phyloP scores from a whole-genome alignment of 2,113 vertebrate genomes.

The Heptranchias perlo region DNA sequence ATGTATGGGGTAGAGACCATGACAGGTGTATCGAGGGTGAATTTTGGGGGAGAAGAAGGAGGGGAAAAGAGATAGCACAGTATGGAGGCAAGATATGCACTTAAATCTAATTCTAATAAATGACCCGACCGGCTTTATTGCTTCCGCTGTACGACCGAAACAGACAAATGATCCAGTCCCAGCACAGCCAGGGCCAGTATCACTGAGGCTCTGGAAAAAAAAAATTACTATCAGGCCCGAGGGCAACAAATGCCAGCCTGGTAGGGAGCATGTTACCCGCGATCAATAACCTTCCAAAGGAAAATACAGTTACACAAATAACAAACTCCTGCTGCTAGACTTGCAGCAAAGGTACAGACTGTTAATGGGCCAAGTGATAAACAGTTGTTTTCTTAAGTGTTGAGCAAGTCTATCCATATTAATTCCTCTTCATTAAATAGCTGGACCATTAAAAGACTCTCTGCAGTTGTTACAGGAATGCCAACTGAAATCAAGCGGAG shows the following conservation, averaged over 20 bases:
- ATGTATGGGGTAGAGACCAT: background rate
- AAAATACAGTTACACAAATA: background rate
- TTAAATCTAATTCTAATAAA: background rate
- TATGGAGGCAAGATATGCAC: background rate
- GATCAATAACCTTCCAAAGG: background rate
- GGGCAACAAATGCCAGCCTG: background rate
- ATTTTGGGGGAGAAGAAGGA: background rate
- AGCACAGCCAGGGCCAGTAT: background rate
- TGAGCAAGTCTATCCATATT: background rate
- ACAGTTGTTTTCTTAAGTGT: background rate
- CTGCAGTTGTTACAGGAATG: background rate
- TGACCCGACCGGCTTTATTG: background rate
- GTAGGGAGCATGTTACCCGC: background rate
- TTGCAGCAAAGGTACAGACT: background rate
- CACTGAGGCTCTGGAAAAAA: background rate
- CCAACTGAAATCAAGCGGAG: background rate
- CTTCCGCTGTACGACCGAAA: background rate
- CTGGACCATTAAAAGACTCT: background rate
- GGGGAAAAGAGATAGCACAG: background rate
- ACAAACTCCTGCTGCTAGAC: background rate
- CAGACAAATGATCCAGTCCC: background rate
- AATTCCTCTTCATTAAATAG: background rate
- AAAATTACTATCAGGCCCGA: background rate
- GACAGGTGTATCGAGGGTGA: background rate
- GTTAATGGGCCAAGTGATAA: background rate